Percentiles rank a stretch among this genome's conserved stretches.
Evolutionary conservation across 30 jellyfish, hydroid and myxozoan species (phyloP).

Genomic region (Morbakka virulenta): DNA sequence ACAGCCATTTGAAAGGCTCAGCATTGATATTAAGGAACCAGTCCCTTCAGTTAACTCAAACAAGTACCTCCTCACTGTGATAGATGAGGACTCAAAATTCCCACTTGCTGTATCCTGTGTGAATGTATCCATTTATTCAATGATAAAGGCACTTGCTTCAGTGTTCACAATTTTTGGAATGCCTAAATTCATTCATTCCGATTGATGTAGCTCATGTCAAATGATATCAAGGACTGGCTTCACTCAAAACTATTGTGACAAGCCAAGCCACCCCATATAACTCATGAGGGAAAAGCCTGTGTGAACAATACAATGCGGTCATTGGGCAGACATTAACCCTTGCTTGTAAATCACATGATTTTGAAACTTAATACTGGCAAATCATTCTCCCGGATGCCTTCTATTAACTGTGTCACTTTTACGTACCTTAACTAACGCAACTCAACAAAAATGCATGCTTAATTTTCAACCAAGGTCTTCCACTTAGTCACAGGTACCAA

Average conservation of each 20-base stretch:
- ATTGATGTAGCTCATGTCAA: constrained; percentile 6
- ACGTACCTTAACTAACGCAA: constrained; percentile 44
- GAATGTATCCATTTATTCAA: not conserved
- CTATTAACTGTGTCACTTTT: constrained; percentile 54
- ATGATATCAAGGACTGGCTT: not conserved
- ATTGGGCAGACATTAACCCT: constrained; percentile 34
- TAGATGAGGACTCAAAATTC: constrained; percentile 30
- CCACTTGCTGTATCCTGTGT: constrained; percentile 32
- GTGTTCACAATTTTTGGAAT: constrained; percentile 15
- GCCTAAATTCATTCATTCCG: constrained; percentile 31
- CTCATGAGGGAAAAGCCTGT: constrained; percentile 1
- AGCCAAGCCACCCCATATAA: constrained; percentile 15
- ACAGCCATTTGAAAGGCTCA: constrained; percentile 42
- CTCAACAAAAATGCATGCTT: constrained; percentile 57
- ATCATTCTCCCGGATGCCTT: constrained; percentile 41
- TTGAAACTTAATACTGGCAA: constrained; percentile 22
- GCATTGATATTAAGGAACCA: constrained; percentile 45
- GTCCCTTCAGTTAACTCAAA: too few relatives aligned
- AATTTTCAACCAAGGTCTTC: constrained; percentile 8
- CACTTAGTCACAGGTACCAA: constrained; percentile 13
- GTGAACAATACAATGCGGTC: constrained; percentile 24
- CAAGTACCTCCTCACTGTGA: constrained; percentile 16
- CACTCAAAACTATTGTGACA: not conserved
- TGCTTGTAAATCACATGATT: constrained; percentile 10
- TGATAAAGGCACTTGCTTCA: not conserved